Percentiles rank a stretch among this genome's conserved stretches.
Evolutionary conservation across 1,140 invertebrate genomes (phyloP).

Genomic region (Phocides pigmalion): DNA sequence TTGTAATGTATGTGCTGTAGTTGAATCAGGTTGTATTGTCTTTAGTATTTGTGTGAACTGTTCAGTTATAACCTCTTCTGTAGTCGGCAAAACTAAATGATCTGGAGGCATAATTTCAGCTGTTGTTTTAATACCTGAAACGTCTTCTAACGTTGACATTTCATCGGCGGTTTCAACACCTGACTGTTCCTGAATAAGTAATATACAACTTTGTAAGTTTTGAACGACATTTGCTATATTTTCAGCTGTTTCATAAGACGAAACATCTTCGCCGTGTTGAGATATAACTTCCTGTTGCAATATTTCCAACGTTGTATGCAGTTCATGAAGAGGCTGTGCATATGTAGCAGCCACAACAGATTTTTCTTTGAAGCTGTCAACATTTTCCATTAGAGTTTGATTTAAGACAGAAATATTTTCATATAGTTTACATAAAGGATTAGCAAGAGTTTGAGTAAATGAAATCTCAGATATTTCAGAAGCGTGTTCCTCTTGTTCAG

Average conservation of each 20-base stretch:
- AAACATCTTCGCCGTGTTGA: constrained; percentile 62
- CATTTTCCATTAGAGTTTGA: constrained; percentile 66
- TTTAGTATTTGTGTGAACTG: constrained; percentile 43
- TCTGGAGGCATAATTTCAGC: constrained; percentile 71
- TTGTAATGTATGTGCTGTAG: constrained; percentile 51
- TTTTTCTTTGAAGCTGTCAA: constrained; percentile 64
- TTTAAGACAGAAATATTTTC: constrained; percentile 64
- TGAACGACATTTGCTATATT: constrained; percentile 81
- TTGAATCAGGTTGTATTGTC: constrained; percentile 41
- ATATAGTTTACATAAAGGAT: constrained; percentile 69
- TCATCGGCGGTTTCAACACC: constrained; percentile 74
- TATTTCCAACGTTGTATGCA: constrained; percentile 77
- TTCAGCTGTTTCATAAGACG: constrained; percentile 47
- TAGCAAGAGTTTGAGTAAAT: constrained; percentile 57
- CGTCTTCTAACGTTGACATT: constrained; percentile 84
- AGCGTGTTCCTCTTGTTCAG: constrained; percentile 53
- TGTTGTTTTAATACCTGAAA: constrained; percentile 84
- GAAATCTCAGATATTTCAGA: constrained; percentile 71
- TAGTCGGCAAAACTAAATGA: constrained; percentile 47
- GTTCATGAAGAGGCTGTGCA: constrained; percentile 81
- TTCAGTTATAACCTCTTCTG: constrained; percentile 44
- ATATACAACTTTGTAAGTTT: constrained; percentile 83
- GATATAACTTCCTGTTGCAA: constrained; percentile 79
- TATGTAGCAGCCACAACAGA: constrained; percentile 75
- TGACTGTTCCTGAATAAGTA: constrained; percentile 80